Conservation (phyloP, 2,888 invertebrate genomes). For the Diarsia rubi region DNA sequence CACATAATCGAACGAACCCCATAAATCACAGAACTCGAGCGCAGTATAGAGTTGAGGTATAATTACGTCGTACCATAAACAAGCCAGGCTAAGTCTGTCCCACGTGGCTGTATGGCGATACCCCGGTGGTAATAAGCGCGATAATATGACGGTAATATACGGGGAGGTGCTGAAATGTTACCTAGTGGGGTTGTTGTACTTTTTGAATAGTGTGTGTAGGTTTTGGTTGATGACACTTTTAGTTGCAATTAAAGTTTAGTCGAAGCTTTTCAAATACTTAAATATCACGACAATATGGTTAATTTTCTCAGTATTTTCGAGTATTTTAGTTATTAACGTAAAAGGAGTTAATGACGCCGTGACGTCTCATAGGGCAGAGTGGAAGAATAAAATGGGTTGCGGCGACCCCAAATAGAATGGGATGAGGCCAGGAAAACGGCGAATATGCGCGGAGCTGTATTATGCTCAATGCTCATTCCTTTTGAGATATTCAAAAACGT, state of each 20-base stretch:
- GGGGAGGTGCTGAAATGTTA: slow-evolving; percentile 48
- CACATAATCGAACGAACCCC: slow-evolving; percentile 39
- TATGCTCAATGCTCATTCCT: neutral
- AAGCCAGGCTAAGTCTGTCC: slow-evolving; percentile 63
- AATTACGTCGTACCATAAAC: slow-evolving; percentile 64
- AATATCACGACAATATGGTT: neutral
- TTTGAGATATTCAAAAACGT: neutral
- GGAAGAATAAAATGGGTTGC: no score
- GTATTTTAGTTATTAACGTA: no score
- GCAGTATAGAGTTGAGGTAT: slow-evolving; percentile 53
- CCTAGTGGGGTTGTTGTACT: slow-evolving; percentile 25
- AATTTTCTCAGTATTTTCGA: neutral
- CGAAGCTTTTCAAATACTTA: neutral
- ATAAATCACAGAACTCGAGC: slow-evolving; percentile 52
- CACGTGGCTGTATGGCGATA: slow-evolving; percentile 62
- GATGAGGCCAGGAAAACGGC: no score
- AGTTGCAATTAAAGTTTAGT: neutral
- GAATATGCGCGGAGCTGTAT: neutral
- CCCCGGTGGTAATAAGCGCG: slow-evolving; percentile 57
- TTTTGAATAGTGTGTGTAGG: slow-evolving; percentile 18
- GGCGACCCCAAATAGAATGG: no score
- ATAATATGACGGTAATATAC: slow-evolving; percentile 57
- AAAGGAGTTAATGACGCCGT: no score
- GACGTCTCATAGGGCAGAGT: no score
- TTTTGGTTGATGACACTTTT: neutral